Evolutionary conservation across 1,140 invertebrate genomes (phyloP), one percentile per base, ranked within the genome.

Genomic region (Drosophila repletoides): DNA sequence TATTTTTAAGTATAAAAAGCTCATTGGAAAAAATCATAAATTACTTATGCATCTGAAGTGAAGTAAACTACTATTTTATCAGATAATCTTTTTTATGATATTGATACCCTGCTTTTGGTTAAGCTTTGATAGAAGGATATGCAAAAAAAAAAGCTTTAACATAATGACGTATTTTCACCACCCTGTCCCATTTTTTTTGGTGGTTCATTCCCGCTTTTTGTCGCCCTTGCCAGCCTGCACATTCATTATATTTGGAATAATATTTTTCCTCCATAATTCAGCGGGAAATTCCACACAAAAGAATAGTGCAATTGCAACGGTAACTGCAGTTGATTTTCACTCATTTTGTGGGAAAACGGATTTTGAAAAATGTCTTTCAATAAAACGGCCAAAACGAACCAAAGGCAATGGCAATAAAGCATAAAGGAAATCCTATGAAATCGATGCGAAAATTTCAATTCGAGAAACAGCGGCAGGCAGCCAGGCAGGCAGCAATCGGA

Each of bases 211-310:
- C n/a, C n/a, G n/a, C 19, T 38, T 34, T 34, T 36, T 48, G 31
- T 65, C 40, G 34, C 9, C 21, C 22, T 28, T 29, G 26, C 14
- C n/a, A n/a, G n/a, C n/a, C n/a, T 14, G 52, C 55, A 58, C 61
- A 73, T 83, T 81, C 64, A 84, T 83, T 83, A 77, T 83, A 63
- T 77, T 83, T 74, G 77, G 70, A 83, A 84, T 79, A 83, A 84
- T 83, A 83, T 84, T 83, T 83, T 84, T 53, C 53, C 79, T 63
- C 68, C 38, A 83, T 76, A 83, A 76, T 76, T 83, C 58, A 31
- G 29, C 33, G 19, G 36, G 53, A 63, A 40, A 45, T 36, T 26
- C 28, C 28, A 31, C 15, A 4, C 5, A 1, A 10, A 17, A 6
- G 9, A 34, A 7, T 3, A 45, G 12, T 9, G 40, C 19, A 22